Evolutionary conservation across 2,888 invertebrate species (phyloP), one percentile per base, ranked within the genome.

Genomic region (Epirrhoe tristata): DNA sequence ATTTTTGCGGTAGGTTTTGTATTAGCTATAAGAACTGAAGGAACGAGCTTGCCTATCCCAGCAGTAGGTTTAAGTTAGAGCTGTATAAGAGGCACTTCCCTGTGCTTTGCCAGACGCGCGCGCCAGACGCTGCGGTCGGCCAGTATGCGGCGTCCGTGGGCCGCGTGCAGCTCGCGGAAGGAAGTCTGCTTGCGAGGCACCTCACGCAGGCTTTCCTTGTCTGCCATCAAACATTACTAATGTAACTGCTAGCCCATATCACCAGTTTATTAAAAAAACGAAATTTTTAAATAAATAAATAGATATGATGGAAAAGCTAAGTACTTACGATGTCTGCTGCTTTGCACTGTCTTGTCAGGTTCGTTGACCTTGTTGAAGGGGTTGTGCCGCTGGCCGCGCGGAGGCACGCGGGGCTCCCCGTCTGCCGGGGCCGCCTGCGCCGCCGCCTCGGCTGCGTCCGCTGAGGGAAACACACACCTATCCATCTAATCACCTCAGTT

Each of bases 371-470:
- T 95, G 87, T 98, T 97, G 82, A 98, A 97, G 1, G 97, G 97
- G 87, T 98, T 98, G 83, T 97, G 96, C 7, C 97, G 91, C 73
- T 96, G 96, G 8, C 97, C 95, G 0, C 97, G 95, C 0, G 97
- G 97, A 0, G 97, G 96, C 59, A 95, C 95, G 32, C 82, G 84
- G 0, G 96, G 96, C 48, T 95, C 95, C 2, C 94, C 94, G 0
- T 90, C 91, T 0, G 93, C 88, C 34, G 86, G 82, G 0, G 94
- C 93, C 16, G 93, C 93, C 52, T 90, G 69, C 0, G 91, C 85
- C 1, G 91, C 85, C 12, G 90, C 94, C 1, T 87, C 90, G 0
- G 91, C 88, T 56, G 87, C 91, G 70, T 90, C 93, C 39, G 86
- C 90, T 60, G 55, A 24, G 24, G 24, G 3, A 32, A 53, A 53